phyloP scores from a whole-genome alignment of 1,140 invertebrate genomes.

The Archivesica marissinica region DNA sequence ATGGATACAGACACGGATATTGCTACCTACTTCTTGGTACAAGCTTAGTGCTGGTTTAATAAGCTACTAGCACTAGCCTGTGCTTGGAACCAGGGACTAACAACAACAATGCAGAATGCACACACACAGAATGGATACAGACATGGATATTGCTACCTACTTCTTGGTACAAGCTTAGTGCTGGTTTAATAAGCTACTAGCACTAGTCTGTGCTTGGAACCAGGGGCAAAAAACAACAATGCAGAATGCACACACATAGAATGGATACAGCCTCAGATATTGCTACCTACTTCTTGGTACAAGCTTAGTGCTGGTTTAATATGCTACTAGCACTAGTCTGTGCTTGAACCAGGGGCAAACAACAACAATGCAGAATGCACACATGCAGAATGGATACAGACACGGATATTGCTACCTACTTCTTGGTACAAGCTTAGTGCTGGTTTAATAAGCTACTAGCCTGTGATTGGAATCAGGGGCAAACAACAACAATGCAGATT shows the following conservation, averaged over 20 bases:
- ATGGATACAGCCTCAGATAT: not conserved
- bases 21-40: not conserved
- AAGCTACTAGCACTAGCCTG: conserved; percentile 27
- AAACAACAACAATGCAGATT: not conserved
- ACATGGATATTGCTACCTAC: not conserved
- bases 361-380: too few relatives aligned
- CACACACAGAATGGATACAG: too few relatives aligned
- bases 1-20: not conserved
- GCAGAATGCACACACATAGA: too few relatives aligned
- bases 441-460: not conserved
- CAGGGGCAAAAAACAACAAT: not conserved
- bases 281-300: not conserved
- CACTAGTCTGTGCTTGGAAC: conserved; percentile 3
- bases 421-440: conserved; percentile 9
- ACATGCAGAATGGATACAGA: too few relatives aligned
- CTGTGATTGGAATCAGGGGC: conserved; percentile 7
- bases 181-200: not conserved
- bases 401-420: not conserved
- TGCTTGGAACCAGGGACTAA: not conserved
- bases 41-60: not conserved
- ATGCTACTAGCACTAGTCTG: conserved; percentile 26
- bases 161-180: conserved; percentile 14
- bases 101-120: too few relatives aligned
- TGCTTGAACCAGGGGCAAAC: conserved; percentile 7
- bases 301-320: conserved; percentile 9